A percentile compares a stretch with the other conserved stretches of the same genome.
phyloP scores from a whole-genome alignment of 2,113 vertebrate genomes.

The Diphyllodes magnificus region DNA sequence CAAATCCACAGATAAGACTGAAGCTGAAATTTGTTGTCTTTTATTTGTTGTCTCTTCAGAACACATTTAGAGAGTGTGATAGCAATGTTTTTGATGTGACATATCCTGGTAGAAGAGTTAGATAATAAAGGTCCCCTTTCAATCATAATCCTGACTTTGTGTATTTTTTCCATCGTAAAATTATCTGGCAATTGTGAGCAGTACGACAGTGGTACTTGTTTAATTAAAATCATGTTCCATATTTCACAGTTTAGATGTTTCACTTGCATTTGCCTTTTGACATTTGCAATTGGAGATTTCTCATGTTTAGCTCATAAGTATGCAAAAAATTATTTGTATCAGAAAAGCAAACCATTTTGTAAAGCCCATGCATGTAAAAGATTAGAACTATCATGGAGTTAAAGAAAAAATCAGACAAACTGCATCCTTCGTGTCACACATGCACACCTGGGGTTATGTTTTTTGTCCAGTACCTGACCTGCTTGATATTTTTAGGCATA shows the following conservation, averaged over 20 bases:
- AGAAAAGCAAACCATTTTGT: neutral
- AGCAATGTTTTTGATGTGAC: neutral
- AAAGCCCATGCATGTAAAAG: neutral
- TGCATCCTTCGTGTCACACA: fast-evolving
- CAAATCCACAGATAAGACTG: neutral
- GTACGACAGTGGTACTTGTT: neutral
- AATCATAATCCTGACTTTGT: neutral
- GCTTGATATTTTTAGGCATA: neutral
- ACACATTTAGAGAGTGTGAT: neutral
- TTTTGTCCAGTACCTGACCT: neutral
- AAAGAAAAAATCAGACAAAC: neutral
- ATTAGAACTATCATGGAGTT: neutral
- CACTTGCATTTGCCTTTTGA: neutral
- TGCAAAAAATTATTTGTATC: neutral
- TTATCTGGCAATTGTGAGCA: neutral
- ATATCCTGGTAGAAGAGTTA: neutral
- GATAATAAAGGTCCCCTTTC: neutral
- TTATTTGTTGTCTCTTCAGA: neutral
- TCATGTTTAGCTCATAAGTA: neutral
- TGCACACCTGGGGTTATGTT: neutral
- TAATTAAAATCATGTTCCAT: neutral
- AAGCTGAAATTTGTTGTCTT: neutral
- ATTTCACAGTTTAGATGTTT: neutral
- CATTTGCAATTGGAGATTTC: neutral
- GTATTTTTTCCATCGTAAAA: neutral